A percentile compares a stretch with the other conserved stretches of the same genome.
Evolutionary conservation across 2,113 vertebrate species (phyloP).

Genomic region (zebrafish (Danio rerio)): GRCz12tu NC_133180.1:22734001-22734500

Average conservation of each 20-base stretch:
- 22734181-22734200: background rate
- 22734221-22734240: constrained; percentile 45
- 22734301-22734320: too few species aligned
- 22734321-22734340: too few species aligned
- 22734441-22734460: background rate
- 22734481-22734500: background rate
- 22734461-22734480: background rate
- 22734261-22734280: background rate
- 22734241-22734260: constrained; percentile 17
- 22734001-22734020: constrained; percentile 93
- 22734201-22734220: background rate
- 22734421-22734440: background rate
- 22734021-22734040: constrained; percentile 88
- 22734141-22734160: constrained; percentile 39
- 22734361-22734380: background rate
- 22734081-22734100: constrained; percentile 62
- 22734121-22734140: constrained; percentile 80
- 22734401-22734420: background rate
- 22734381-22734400: background rate
- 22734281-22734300: too few species aligned
- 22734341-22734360: background rate
- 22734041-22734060: constrained; percentile 73
- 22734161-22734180: constrained; percentile 12
- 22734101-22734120: constrained; percentile 65
- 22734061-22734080: constrained; percentile 52